Evolutionary conservation across 2,113 vertebrate genomes (phyloP), one percentile per base, ranked within the genome.

Genomic region (Chloropsis hardwickii): DNA sequence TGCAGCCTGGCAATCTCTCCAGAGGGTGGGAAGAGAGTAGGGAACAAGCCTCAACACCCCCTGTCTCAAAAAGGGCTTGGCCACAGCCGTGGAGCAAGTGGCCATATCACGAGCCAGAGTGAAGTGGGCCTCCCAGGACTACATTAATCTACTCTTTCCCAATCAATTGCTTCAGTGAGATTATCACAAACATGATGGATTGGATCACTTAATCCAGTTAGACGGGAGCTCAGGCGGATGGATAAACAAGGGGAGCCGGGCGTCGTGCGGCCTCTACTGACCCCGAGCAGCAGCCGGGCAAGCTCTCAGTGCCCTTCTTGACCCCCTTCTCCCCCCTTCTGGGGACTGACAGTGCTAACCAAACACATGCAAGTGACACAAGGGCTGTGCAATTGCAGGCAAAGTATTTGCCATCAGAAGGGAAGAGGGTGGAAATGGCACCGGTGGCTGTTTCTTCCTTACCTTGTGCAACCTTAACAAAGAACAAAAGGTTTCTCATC

Each of bases 101-200:
- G 22, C 42, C 10, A 3, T 57, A 45, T 48, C 80, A 11, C 4
- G 14, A 86, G 40, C 23, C 61, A 62, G 37, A 73, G 78, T 2
- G 35, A 90, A 88, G 37, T 5, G 11, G 14, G 45, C 40, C 90
- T 95, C 72, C 21, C 3, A 33, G 85, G 79, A 82, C 40, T 61
- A 11, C 76, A 47, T 88, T 71, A 48, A 86, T 61, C 79, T 77
- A 11, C 56, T 62, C 79, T 44, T 82, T 94, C 79, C 81, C 79
- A 90, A 88, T 83, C 93, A 96, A 71, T 86, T 67, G 72, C 79
- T 93, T 86, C 85, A 90, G 82, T 48, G 76, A 88, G 90, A 95
- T 97, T 83, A 96, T 83, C 10, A 3, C 85, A 95, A 88, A 81
- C 72, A n/a, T 78, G 93, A 93, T 90, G 92, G 90, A 93, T 93